Evolutionary conservation across 1,140 invertebrate genomes (phyloP).

Genomic region (Zaprionus tsacasi): DNA sequence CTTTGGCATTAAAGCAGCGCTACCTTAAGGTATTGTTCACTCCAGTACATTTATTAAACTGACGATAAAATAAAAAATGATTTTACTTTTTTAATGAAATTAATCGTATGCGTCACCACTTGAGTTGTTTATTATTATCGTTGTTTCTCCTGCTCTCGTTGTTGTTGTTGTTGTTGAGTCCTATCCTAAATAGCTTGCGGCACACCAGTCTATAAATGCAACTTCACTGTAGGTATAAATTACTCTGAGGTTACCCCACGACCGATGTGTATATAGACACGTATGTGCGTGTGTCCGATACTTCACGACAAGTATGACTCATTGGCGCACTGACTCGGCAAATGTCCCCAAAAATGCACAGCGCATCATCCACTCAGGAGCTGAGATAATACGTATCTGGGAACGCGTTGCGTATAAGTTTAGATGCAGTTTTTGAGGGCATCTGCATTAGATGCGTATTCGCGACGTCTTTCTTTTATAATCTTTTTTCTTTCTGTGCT

Average conservation of each 20-base stretch:
- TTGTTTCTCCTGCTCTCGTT: slow-evolving; percentile 2
- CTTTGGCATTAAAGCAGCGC: slow-evolving; percentile 47
- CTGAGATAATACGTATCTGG: slow-evolving; percentile 24
- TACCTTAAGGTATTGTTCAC: slow-evolving; percentile 28
- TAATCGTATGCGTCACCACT: slow-evolving; percentile 38
- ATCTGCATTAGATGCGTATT: slow-evolving; percentile 20
- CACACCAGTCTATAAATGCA: slow-evolving; percentile 48
- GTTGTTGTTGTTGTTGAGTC: slow-evolving; percentile 31
- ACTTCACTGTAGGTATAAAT: slow-evolving; percentile 44
- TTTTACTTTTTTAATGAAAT: slow-evolving; percentile 28
- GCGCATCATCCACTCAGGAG: slow-evolving; percentile 35
- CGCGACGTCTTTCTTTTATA: background rate
- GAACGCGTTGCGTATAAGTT: slow-evolving; percentile 1
- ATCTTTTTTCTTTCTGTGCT: background rate
- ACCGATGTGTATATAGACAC: background rate
- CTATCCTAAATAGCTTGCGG: slow-evolving; percentile 50
- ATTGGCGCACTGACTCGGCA: slow-evolving; percentile 28
- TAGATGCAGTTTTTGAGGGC: slow-evolving; percentile 27
- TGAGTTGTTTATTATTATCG: slow-evolving; percentile 5
- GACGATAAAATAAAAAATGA: slow-evolving; percentile 17
- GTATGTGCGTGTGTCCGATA: slow-evolving; percentile 7
- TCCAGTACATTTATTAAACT: slow-evolving; percentile 40
- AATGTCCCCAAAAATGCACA: slow-evolving; percentile 40
- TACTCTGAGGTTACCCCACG: slow-evolving; percentile 29
- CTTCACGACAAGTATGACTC: slow-evolving; percentile 37